phyloP scores from a whole-genome alignment of 2,113 vertebrate genomes.

The Brienomyrus brachyistius region DNA sequence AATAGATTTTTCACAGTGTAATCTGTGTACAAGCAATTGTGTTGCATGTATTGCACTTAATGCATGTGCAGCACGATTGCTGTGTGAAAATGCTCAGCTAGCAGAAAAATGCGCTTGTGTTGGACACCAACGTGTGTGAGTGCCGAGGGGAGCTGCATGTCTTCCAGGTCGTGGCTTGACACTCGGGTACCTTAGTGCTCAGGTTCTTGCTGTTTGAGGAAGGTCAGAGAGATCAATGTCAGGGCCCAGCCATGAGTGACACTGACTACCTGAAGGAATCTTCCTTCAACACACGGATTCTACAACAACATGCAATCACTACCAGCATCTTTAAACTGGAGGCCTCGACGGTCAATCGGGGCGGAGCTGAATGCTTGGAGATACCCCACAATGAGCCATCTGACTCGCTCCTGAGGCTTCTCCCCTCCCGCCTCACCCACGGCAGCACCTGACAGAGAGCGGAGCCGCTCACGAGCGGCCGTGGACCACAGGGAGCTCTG shows the following conservation, averaged over 20 bases:
- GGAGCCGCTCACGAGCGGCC: not conserved
- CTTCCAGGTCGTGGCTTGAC: not conserved
- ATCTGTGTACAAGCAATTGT: not conserved
- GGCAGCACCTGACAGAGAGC: not conserved
- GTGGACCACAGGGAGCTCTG: not conserved
- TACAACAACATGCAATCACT: not conserved
- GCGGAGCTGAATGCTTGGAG: not conserved
- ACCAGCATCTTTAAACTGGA: not conserved
- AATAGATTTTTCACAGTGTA: slow-evolving; percentile 1
- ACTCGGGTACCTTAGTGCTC: too few species aligned
- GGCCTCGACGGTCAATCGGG: not conserved
- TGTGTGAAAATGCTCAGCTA: not conserved
- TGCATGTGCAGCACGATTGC: not conserved
- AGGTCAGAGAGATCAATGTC: too few species aligned
- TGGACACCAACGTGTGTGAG: not conserved
- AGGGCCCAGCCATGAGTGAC: not conserved
- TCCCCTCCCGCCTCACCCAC: not conserved
- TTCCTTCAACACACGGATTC: not conserved
- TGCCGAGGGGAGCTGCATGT: not conserved
- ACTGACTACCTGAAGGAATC: not conserved
- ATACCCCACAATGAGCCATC: not conserved
- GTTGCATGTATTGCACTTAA: not conserved
- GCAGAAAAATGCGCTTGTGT: not conserved
- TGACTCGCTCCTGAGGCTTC: not conserved
- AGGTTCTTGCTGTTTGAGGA: too few species aligned